Conservation (phyloP, 2,113 vertebrate species). For the Stomatorhinus ivindoensis region DNA sequence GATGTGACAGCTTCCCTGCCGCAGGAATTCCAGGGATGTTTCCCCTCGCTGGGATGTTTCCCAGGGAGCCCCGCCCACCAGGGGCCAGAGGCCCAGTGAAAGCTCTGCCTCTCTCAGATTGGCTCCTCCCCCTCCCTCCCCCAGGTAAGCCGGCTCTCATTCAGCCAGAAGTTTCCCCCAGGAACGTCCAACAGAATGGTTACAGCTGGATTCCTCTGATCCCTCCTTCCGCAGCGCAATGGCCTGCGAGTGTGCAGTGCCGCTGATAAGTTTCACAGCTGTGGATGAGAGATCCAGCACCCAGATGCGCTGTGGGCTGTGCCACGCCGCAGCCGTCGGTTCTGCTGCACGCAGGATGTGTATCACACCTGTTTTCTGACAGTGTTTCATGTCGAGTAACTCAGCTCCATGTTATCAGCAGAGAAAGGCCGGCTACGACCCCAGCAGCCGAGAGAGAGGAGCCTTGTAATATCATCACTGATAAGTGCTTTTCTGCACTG, state of each 20-base stretch:
- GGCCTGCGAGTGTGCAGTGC: slow-evolving; percentile 35
- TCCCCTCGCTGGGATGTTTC: neutral
- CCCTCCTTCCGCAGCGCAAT: slow-evolving; percentile 18
- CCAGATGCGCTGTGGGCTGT: slow-evolving; percentile 1
- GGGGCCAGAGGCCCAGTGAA: neutral
- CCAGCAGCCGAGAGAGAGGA: neutral
- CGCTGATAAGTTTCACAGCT: slow-evolving; percentile 48
- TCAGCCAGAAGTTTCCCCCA: neutral
- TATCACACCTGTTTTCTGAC: neutral
- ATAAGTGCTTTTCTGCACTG: neutral
- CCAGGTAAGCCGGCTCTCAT: neutral
- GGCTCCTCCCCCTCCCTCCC: neutral
- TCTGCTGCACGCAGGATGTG: neutral
- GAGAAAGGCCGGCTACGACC: neutral
- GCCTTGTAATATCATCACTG: neutral
- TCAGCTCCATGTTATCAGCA: neutral
- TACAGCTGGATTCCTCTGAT: slow-evolving; percentile 40
- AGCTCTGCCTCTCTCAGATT: neutral
- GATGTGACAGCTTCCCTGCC: neutral
- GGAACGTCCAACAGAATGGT: slow-evolving; percentile 29
- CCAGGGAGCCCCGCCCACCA: neutral
- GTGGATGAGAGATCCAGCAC: slow-evolving; percentile 42
- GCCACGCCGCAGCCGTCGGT: slow-evolving; percentile 13
- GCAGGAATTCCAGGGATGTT: neutral
- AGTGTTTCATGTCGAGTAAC: neutral